Evolutionary conservation across 2,113 vertebrate genomes (phyloP).

Genomic region (Acanthisitta chloris): DNA sequence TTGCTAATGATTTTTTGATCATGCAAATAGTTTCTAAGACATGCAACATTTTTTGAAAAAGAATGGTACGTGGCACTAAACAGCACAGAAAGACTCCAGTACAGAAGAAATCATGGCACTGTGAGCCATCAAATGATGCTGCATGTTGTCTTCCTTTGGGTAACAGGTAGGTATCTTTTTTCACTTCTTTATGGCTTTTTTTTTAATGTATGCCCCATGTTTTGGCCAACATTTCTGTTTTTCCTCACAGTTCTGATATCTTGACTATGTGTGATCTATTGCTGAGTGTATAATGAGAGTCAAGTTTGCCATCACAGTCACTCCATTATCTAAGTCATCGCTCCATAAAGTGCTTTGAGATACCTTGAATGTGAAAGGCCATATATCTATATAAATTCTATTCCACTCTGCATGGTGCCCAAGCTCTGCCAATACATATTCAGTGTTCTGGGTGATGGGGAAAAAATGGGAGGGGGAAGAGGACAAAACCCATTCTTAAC

Average conservation of each 20-base stretch:
- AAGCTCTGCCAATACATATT: constrained; percentile 60
- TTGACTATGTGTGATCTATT: constrained; percentile 49
- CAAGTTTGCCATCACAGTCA: constrained; percentile 62
- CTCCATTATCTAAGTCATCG: constrained; percentile 67
- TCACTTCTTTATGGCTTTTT: not conserved
- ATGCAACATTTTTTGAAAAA: not conserved
- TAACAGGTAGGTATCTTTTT: not conserved
- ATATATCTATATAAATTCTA: constrained; percentile 64
- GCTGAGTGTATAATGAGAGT: constrained; percentile 46
- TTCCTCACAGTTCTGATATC: constrained; percentile 21
- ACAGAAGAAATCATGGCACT: not conserved
- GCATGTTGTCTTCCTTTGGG: not conserved
- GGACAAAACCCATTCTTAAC: not conserved
- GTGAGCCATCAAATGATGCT: not conserved
- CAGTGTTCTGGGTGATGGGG: constrained; percentile 20
- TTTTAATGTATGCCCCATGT: not conserved
- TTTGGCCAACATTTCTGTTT: constrained; percentile 36
- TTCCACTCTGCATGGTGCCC: constrained; percentile 45
- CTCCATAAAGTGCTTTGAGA: constrained; percentile 63
- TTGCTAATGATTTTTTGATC: not conserved
- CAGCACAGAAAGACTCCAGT: not conserved
- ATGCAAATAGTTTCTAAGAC: not conserved
- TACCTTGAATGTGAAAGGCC: constrained; percentile 66
- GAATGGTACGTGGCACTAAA: not conserved
- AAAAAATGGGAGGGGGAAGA: not conserved